Base-by-base conservation (phyloP, 2,113 vertebrate species). In the Polypterus senegalus region DNA sequence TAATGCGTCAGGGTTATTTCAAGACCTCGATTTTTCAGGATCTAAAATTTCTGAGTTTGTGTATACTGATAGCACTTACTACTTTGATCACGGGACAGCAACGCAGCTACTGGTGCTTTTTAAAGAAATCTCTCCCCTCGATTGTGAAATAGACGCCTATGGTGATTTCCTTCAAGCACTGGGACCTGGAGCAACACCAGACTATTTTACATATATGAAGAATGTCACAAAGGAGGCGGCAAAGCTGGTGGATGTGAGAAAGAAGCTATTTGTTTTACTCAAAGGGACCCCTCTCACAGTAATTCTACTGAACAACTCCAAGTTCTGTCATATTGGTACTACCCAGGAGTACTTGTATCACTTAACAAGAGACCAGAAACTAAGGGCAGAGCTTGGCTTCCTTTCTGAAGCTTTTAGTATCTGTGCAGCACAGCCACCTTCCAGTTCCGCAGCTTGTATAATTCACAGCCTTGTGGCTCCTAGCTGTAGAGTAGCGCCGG, bases 101-200 rank as follows among this genome's bases (percentile, higher is more conserved):
- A 69, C 65, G 72, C 73, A n/a, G 9, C 74, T 98, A 0, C 77
- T 93, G 10, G 6, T 9, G 0, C 79, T 97, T 64, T 87, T 89
- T 44, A 79, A 79, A 67, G 71, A 89, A 54, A 5, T 91, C 46
- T 80, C 73, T 7, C 66, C 73, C 1, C 64, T 98, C 9, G 66
- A 65, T 52, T 95, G 91, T 78, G 94, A 99, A 74, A 85, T 97
- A 51, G 94, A 99, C 54, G 96, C 96, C 0, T 97, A 97, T 10
- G 92, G 93, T 8, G 96, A 97, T 71, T 97, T 99, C 51, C 86
- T 98, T 0, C 94, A 93, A 74, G 92, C 92, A 1, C 73, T 97
- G 66, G 94, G 94, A 3, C 72, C 85, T 1, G 67, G 76, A 10
- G 90, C 93, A 55, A 88, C 85, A 1, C 10, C 73, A 2, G 85